Evolutionary conservation across 2,113 vertebrate genomes (phyloP).

Genomic region (Ariopsis seemanni): DNA sequence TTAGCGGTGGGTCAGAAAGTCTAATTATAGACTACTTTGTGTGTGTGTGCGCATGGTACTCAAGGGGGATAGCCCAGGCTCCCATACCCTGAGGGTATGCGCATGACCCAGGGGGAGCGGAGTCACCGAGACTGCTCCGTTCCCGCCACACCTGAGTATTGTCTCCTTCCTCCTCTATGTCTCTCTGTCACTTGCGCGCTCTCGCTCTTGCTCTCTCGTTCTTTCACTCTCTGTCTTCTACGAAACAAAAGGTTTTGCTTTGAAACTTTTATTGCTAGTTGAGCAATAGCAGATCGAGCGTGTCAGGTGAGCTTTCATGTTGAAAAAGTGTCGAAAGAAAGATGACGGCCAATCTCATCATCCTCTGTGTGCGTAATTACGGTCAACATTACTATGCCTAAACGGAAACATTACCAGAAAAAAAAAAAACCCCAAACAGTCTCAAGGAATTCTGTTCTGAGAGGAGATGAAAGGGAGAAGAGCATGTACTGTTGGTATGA

Average conservation of each 20-base stretch:
- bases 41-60: slow-evolving; percentile 24
- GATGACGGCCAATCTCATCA: slow-evolving; percentile 68
- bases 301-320: slow-evolving; percentile 66
- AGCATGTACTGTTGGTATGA: slow-evolving; percentile 52
- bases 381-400: slow-evolving; percentile 56
- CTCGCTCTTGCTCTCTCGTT: slow-evolving; percentile 38
- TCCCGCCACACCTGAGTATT: slow-evolving; percentile 50
- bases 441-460: slow-evolving; percentile 33
- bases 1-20: slow-evolving; percentile 40
- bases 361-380: slow-evolving; percentile 65
- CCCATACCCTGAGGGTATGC: slow-evolving; percentile 63
- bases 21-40: slow-evolving; percentile 49
- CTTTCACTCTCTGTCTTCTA: slow-evolving; percentile 39
- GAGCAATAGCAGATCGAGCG: slow-evolving; percentile 53
- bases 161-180: slow-evolving; percentile 53
- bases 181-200: slow-evolving; percentile 44
- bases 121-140: slow-evolving; percentile 64
- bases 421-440: slow-evolving; percentile 19
- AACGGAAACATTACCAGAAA: slow-evolving; percentile 53
- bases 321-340: slow-evolving; percentile 67
- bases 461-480: slow-evolving; percentile 65
- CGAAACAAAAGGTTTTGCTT: slow-evolving; percentile 50
- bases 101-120: slow-evolving; percentile 67
- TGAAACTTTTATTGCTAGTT: slow-evolving; percentile 63
- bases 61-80: slow-evolving; percentile 52